A percentile compares a stretch with the other conserved stretches of the same genome.
phyloP scores from a whole-genome alignment of 2,888 invertebrate genomes.

The Drosophila tripunctata region DNA sequence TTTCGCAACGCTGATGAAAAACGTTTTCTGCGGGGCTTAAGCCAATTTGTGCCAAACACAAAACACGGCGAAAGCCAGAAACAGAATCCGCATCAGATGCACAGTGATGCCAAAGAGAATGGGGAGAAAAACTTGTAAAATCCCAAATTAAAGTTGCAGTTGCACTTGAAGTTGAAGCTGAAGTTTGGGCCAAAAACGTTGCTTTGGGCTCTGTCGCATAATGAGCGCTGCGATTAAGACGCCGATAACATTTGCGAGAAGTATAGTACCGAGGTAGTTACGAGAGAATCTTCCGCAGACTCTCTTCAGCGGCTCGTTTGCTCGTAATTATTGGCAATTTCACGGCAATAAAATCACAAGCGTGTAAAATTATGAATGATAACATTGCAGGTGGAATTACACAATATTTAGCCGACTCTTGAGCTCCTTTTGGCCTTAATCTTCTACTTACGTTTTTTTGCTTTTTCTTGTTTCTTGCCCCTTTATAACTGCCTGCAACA shows the following conservation, averaged over 20 bases:
- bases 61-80: conserved; percentile 46
- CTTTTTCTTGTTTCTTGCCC: not conserved
- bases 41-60: conserved; percentile 74
- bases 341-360: conserved; percentile 81
- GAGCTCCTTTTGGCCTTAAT: conserved; percentile 40
- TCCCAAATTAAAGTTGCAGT: conserved; percentile 60
- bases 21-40: conserved; percentile 74
- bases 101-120: not conserved
- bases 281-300: conserved; percentile 8
- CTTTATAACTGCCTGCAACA: conserved; percentile 27
- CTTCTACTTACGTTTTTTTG: too few relatives aligned
- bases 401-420: conserved; percentile 40
- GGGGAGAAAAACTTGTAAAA: conserved; percentile 43
- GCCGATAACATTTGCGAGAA: conserved; percentile 15
- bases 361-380: conserved; percentile 78
- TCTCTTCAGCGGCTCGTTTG: conserved; percentile 32
- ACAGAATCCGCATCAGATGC: conserved; percentile 5
- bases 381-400: conserved; percentile 69
- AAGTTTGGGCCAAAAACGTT: conserved; percentile 45
- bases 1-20: conserved; percentile 61
- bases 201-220: conserved; percentile 42
- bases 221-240: conserved; percentile 48
- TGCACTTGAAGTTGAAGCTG: conserved; percentile 47
- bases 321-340: conserved; percentile 81
- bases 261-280: too few relatives aligned